Conservation (phyloP, 1,140 invertebrate genomes). For the Archivesica marissinica region DNA sequence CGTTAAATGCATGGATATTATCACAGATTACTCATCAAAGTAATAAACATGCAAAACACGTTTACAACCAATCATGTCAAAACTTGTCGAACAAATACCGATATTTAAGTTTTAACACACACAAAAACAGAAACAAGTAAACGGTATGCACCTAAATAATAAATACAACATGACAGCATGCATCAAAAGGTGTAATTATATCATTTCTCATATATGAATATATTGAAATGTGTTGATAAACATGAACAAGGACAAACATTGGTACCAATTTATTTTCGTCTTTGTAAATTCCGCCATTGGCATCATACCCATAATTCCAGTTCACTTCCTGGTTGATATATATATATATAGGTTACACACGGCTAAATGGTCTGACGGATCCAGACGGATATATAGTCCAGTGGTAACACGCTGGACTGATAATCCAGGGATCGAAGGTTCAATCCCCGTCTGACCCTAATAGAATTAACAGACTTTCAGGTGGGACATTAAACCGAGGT, state of each 20-base stretch:
- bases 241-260: too few species aligned
- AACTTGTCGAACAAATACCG: constrained; percentile 9
- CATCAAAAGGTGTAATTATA: not conserved
- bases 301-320: constrained; percentile 15
- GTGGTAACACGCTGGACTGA: too few species aligned
- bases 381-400: too few species aligned
- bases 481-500: too few species aligned
- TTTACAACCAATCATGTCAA: not conserved
- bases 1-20: not conserved
- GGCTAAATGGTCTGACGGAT: too few species aligned
- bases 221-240: too few species aligned
- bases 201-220: not conserved
- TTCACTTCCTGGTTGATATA: constrained; percentile 7
- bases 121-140: not conserved
- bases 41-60: constrained; percentile 1
- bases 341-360: too few species aligned
- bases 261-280: not conserved
- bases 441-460: too few species aligned
- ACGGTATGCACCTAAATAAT: not conserved
- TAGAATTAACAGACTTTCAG: too few species aligned
- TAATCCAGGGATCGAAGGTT: too few species aligned
- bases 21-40: not conserved
- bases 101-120: not conserved
- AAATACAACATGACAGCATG: not conserved
- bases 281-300: constrained; percentile 33